phyloP scores from a whole-genome alignment of 1,140 invertebrate species.

The Drosophila repletoides region DNA sequence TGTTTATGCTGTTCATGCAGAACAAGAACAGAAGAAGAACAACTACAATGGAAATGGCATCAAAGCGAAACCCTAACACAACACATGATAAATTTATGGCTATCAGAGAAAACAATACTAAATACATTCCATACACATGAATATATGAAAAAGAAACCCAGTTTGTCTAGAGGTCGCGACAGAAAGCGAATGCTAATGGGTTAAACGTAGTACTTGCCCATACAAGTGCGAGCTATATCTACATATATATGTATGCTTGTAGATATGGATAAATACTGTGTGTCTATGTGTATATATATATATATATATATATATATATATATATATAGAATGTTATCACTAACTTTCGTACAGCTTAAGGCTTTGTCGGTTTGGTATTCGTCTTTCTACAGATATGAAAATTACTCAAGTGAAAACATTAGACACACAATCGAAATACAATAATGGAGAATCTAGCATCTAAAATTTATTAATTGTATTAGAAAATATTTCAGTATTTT shows the following conservation, averaged over 20 bases:
- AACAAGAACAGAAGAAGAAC: slow-evolving; percentile 17
- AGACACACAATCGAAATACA: too few relatives aligned
- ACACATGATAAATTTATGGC: slow-evolving; percentile 24
- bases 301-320: neutral
- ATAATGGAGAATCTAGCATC: too few relatives aligned
- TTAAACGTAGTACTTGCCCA: neutral
- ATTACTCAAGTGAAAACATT: too few relatives aligned
- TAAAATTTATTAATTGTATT: too few relatives aligned
- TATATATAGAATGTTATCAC: slow-evolving; percentile 6
- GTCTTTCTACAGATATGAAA: slow-evolving; percentile 3
- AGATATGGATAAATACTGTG: neutral
- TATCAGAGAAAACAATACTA: slow-evolving; percentile 25
- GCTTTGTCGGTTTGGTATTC: neutral
- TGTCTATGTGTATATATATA: neutral
- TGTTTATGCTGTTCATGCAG: slow-evolving; percentile 36
- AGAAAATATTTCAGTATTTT: too few relatives aligned
- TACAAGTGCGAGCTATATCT: neutral
- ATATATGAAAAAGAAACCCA: neutral
- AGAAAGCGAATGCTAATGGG: slow-evolving; percentile 4
- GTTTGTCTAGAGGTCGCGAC: neutral
- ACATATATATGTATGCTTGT: neutral
- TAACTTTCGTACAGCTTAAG: neutral
- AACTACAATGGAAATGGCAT: neutral
- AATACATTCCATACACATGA: neutral
- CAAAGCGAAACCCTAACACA: slow-evolving; percentile 11